Base-by-base conservation (phyloP, 2,113 vertebrate species). In the Caranx ignobilis region DNA sequence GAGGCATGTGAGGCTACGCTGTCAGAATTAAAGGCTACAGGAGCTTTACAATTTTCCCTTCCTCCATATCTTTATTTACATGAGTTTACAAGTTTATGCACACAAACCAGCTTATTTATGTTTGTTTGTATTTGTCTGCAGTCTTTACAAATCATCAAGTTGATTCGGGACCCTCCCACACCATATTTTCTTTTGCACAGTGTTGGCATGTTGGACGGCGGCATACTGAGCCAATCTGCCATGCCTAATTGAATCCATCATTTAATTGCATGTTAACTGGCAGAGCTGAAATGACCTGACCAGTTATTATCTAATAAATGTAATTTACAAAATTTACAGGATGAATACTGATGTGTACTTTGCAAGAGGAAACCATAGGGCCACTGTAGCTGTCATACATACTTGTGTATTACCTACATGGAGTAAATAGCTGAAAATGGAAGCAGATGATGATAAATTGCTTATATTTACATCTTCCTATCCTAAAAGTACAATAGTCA, bases 1-100 rank as follows among this genome's bases (percentile, higher is more conserved):
- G 32, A 74, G 59, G 52, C 70, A 54, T 71, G 61, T 52, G 61
- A 76, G n/a, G 34, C 69, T 52, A 34, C 19, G 35, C 39, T n/a
- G 3, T 21, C 35, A 59, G 3, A 19, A 15, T 7, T 7, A n/a
- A 31, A 11, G 1, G 13, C 34, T 15, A 48, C 43, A 63, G 12
- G 8, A 52, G 55, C n/a, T 39, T 15, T 11, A 2, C 47, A 3
- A 10, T 65, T 4, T 26, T 37, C 35, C 54, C 10, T 55, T 6
- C 11, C 35, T 55, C 26, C 4, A 19, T 5, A 31, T 12, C 10
- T 45, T 3, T 41, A 19, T 35, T 43, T 37, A 26, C 21, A 9
- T 3, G 6, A 47, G 3, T 59, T 26, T 10, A 47, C 15, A 31
- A 26, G 56, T 52, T 48, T 6, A n/a, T 57, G 52, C 41, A 59